phyloP scores from a whole-genome alignment of 2,113 vertebrate species.

The Microcebus griseorufus region DNA sequence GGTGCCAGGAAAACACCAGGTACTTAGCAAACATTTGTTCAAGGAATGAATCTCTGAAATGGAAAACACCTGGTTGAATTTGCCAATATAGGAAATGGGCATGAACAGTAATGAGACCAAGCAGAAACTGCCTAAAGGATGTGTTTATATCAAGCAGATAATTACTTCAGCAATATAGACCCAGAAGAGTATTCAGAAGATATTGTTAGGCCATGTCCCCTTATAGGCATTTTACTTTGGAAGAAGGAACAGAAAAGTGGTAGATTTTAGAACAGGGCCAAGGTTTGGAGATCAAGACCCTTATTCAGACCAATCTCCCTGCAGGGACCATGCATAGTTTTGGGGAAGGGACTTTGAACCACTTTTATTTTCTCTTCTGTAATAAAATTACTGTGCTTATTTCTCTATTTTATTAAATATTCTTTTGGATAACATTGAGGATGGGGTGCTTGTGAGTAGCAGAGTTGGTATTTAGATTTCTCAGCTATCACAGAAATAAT shows the following conservation, averaged over 20 bases:
- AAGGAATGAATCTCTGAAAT: neutral
- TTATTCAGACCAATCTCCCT: neutral
- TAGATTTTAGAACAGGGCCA: neutral
- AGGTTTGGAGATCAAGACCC: neutral
- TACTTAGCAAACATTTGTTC: neutral
- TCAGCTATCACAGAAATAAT: neutral
- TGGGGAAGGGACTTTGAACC: neutral
- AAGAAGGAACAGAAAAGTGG: neutral
- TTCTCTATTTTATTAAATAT: neutral
- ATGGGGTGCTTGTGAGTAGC: neutral
- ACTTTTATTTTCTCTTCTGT: conserved; percentile 7
- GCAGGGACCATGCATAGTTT: neutral
- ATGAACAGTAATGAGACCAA: neutral
- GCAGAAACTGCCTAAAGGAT: neutral
- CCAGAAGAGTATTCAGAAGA: neutral
- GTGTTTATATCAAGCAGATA: neutral
- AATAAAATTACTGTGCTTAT: neutral
- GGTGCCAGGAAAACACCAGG: neutral
- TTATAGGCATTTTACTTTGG: neutral
- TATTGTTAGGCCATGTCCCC: neutral
- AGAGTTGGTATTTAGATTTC: neutral
- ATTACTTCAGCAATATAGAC: neutral
- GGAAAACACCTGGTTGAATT: neutral
- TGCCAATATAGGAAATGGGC: neutral
- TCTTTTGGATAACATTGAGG: neutral